Percentiles rank a stretch among this genome's conserved stretches.
phyloP scores from a whole-genome alignment of 2,113 vertebrate species.

The Haplotaxodon microlepis region DNA sequence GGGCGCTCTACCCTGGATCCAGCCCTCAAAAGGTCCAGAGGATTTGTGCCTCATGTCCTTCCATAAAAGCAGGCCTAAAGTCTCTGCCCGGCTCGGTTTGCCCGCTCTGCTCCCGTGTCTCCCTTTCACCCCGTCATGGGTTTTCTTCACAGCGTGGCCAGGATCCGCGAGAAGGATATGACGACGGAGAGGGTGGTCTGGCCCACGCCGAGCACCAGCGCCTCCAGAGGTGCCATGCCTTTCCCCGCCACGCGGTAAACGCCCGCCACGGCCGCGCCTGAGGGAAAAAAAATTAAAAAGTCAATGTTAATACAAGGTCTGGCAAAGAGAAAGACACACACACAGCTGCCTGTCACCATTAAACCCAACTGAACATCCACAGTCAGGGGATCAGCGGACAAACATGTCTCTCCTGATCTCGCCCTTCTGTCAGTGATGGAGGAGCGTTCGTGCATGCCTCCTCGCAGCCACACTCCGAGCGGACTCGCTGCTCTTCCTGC shows the following conservation, averaged over 20 bases:
- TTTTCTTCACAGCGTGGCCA: slow-evolving; percentile 85
- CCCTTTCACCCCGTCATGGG: neutral
- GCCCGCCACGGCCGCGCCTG: slow-evolving; percentile 92
- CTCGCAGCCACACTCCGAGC: neutral
- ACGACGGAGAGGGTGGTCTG: slow-evolving; percentile 89
- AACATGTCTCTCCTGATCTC: neutral
- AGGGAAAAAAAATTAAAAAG: neutral
- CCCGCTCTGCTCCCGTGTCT: neutral
- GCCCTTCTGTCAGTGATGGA: neutral
- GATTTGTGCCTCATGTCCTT: neutral
- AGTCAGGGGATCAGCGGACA: neutral
- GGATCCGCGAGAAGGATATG: slow-evolving; percentile 92
- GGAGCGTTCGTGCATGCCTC: neutral
- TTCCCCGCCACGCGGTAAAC: slow-evolving; percentile 97
- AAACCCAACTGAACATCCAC: neutral
- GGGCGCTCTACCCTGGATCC: neutral
- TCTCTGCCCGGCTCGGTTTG: neutral
- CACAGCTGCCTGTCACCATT: neutral
- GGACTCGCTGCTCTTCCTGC: neutral
- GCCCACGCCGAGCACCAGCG: slow-evolving; percentile 90
- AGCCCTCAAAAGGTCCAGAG: slow-evolving; percentile 15
- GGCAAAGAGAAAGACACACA: neutral
- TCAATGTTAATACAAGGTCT: neutral
- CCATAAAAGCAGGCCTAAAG: neutral
- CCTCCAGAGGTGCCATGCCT: slow-evolving; percentile 94